Base-by-base conservation (phyloP, 2,888 invertebrate species). In the Diaperis boleti region DNA sequence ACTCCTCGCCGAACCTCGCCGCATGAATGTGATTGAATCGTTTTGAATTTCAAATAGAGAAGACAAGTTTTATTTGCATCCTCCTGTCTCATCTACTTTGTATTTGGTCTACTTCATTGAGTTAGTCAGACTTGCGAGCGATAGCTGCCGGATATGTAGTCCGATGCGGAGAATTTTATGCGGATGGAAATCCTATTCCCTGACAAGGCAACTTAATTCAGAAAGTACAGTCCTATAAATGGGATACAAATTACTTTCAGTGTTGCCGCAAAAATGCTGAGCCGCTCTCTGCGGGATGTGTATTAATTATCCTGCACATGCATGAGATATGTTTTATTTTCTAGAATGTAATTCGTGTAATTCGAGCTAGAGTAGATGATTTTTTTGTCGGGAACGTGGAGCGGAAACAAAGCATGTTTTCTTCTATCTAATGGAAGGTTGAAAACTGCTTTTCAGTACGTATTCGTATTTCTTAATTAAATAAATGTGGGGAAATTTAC, bases 51-150 rank as follows among this genome's bases (percentile, higher is more conserved):
- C 76, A 78, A 78, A 78, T 76, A 73, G 72, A 75, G 70, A 67
- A 71, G 77, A 76, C 74, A 73, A 77, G 74, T 78, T 77, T 76
- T 76, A 78, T 79, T 79, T 77, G 76, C 74, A 74, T 75, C 76
- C 75, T 75, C 72, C 76, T 76, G 78, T 78, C 77, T 76, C 76
- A 77, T 78, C 77, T 76, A 77, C 78, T 78, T 79, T 78, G 76
- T 77, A 75, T 78, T 78, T 77, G 78, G 77, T 74, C 76, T 74
- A 75, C 74, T 78, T 76, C 77, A 76, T 79, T 71, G 77, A 75
- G 76, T 78, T 78, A 77, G 76, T 69, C 68, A 66, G 69, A 69
- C 73, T 71, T 72, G 72, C 68, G 71, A 69, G 70, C 68, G 70
- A 75, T 74, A 68, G 73, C 73, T 66, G 62, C 68, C 69, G 69